Conservation (phyloP, 2,113 vertebrate genomes). For the Lampris incognitus region DNA sequence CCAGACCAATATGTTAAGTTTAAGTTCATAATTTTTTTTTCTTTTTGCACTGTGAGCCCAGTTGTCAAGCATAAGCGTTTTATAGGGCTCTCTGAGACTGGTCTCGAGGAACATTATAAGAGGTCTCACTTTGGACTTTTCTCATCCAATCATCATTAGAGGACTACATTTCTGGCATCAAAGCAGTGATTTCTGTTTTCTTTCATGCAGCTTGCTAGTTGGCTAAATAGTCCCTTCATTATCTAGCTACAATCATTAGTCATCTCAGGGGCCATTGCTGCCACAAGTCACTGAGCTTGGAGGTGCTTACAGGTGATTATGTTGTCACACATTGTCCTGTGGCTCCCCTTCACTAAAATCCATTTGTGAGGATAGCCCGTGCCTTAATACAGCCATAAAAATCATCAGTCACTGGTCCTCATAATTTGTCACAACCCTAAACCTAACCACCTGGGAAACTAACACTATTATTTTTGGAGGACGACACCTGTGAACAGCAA, state of each 20-base stretch:
- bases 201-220: conserved; percentile 45
- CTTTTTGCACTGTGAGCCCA: background rate
- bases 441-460: too few relatives aligned
- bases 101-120: background rate
- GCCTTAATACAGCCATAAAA: conserved; percentile 9
- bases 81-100: conserved; percentile 24
- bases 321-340: conserved; percentile 1
- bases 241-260: conserved; percentile 49
- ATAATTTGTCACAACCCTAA: too few relatives aligned
- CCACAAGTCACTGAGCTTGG: conserved; percentile 46
- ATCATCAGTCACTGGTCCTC: too few relatives aligned
- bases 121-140: conserved; percentile 57
- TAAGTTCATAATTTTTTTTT: conserved; percentile 17
- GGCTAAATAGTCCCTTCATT: conserved; percentile 64
- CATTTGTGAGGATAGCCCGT: background rate
- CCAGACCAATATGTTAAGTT: conserved; percentile 27
- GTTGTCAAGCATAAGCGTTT: conserved; percentile 27
- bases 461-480: too few relatives aligned
- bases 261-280: conserved; percentile 42
- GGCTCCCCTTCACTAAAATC: too few relatives aligned
- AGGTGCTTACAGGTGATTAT: conserved; percentile 22
- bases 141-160: conserved; percentile 30
- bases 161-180: conserved; percentile 8
- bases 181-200: conserved; percentile 16
- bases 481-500: too few relatives aligned